Base-by-base conservation (phyloP, 2,113 vertebrate genomes). In the Crypturellus undulatus region DNA sequence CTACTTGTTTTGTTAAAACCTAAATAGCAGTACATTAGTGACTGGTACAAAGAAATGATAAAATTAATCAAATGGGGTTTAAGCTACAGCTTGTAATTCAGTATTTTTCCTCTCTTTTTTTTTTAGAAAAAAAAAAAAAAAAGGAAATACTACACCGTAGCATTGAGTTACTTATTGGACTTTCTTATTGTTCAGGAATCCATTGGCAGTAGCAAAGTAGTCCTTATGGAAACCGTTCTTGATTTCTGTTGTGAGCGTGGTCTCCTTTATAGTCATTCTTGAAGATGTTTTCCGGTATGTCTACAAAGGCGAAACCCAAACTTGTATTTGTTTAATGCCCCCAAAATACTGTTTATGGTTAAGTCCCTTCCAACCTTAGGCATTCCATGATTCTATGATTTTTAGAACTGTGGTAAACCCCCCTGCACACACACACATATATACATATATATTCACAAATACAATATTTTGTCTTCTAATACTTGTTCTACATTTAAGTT, bases 191-290 rank as follows among this genome's bases (percentile, higher is more conserved):
- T 96, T 94, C 32, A 90, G 93, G 17, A 96, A 70, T 63, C 98
- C 98, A 1, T 99, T 99, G 30, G 95, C 84, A 49, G 84, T 65
- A 12, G 90, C 52, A 52, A 97, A 89, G 92, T 95, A 96, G 81
- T 98, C 97, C 94, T 98, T 99, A 86, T 97, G 96, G 93, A 98
- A 98, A 49, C 98, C 98, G 0, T 98, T 98, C 94, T 94, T 98
- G 42, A 97, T 38, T 91, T 98, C 98, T 72, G 76, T 96, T 65
- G 93, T 87, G 69, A 78, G 70, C 36, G 87, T 67, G 1, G 32
- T 65, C 67, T 96, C 95, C 70, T 96, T 98, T 18, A 5, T 5
- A 36, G 91, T 92, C 34, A 71, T 97, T 97, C 96, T 97, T 64
- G 79, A 64, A 87, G 97, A 96, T 93, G 95, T 97, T 96, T 97